Base-by-base conservation (phyloP, 2,113 vertebrate species). In the Takifugu flavidus region DNA sequence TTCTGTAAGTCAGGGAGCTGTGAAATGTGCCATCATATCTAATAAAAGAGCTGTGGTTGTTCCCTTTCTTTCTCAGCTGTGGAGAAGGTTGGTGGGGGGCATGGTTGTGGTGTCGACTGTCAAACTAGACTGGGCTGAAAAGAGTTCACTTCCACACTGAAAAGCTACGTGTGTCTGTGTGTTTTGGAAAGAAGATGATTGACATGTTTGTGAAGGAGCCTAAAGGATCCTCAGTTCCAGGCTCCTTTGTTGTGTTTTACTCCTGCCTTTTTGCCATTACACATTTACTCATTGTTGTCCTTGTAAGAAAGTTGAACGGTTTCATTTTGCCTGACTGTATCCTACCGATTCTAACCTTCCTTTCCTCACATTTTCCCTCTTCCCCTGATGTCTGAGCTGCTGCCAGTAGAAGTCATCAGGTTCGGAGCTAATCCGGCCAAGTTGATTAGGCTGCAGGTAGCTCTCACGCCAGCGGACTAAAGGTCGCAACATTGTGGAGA, bases 11-110 rank as follows among this genome's bases (percentile, higher is more conserved):
- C 82, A 89, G 62, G 64, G 84, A 92, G 74, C 84, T 92, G 80
- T 92, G 88, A 92, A 92, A 89, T 87, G 72, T 78, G 77, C 78
- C 86, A 90, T 88, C 84, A 88, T 91, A 87, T 90, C 87, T 90
- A 90, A 92, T 92, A 88, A 91, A 91, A 90, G 88, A 88, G 82
- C 80, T 86, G 83, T 80, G 77, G 70, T 88, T 78, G 79, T 82
- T 83, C 78, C 83, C 75, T 75, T 78, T 82, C 75, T 87, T 70
- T 84, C 74, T 72, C 80, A 71, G 72, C 60, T 13, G 57, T 82
- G 66, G 59, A 70, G 79, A 70, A 70, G 63, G 67, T 72, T 78
- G 67, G 59, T 53, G 53, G 62, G 47, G 57, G 3, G 47, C 49
- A n/a, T 4, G n/a, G 51, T 53, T 70, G 54, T 8, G n/a, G 76